These are phyloP conservation scores for Buceros bicornis DNA, from an alignment of 2,797 vertebrate genomes.

Conservation along the genomic window DNA sequence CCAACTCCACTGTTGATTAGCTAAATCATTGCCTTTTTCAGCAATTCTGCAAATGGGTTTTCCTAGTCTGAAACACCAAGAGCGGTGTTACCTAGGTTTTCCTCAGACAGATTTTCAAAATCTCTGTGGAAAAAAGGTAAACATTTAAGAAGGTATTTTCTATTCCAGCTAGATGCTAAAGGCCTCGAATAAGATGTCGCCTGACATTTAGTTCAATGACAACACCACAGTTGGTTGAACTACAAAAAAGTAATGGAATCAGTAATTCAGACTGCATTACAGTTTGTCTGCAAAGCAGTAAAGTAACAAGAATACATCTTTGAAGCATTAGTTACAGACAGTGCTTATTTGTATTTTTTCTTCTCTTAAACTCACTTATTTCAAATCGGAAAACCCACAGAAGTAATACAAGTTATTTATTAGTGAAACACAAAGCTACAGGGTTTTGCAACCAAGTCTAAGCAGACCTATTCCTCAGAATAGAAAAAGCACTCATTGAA, in stretches of 20 bases:
- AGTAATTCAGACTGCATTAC: not conserved
- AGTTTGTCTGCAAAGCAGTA: not conserved
- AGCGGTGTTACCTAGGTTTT: not conserved
- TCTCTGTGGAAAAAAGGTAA: not conserved
- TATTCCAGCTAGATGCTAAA: not conserved
- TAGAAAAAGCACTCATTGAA: not conserved
- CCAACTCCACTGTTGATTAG: not conserved
- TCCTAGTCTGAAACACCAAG: not conserved
- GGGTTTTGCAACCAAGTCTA: not conserved
- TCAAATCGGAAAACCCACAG: not conserved
- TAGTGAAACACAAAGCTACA: not conserved
- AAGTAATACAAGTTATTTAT: not conserved
- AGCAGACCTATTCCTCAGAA: not conserved
- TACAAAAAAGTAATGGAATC: not conserved
- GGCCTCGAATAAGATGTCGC: not conserved
- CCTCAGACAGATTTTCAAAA: not conserved
- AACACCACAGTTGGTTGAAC: not conserved
- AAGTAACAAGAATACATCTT: not conserved
- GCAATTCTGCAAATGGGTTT: conserved; percentile 3
- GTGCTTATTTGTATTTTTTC: not conserved
- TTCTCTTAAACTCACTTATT: not conserved
- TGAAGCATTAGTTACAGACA: not conserved
- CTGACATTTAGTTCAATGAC: not conserved
- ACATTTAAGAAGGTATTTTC: not conserved
- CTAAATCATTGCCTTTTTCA: not conserved